Percentiles rank a stretch among this genome's conserved stretches.
phyloP scores from a whole-genome alignment of 2,113 vertebrate species.

The Leptosomus discolor region DNA sequence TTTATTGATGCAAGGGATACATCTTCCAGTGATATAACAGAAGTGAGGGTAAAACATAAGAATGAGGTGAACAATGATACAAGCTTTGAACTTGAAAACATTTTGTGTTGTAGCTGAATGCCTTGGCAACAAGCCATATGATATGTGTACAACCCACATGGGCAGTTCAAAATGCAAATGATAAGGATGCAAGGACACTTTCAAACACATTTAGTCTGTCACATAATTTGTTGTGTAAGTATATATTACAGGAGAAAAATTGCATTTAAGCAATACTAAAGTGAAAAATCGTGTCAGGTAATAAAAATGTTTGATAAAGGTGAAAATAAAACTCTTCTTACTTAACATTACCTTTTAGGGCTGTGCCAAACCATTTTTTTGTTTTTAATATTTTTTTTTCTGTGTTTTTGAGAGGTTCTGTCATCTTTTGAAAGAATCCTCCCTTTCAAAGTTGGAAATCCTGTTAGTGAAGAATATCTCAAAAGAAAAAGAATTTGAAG shows the following conservation, averaged over 20 bases:
- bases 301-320: not conserved
- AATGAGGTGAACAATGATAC: not conserved
- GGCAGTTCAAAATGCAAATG: slow-evolving; percentile 45
- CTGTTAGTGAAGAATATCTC: slow-evolving; percentile 13
- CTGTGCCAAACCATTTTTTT: not conserved
- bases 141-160: not conserved
- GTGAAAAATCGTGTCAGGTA: not conserved
- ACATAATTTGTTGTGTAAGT: not conserved
- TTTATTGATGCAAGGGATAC: not conserved
- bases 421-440: not conserved
- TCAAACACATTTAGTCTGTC: not conserved
- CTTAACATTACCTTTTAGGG: not conserved
- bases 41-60: not conserved
- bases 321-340: not conserved
- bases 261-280: not conserved
- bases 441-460: slow-evolving; percentile 10
- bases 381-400: not conserved
- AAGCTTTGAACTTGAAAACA: slow-evolving; percentile 43
- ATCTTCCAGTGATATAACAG: not conserved
- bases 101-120: not conserved
- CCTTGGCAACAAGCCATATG: slow-evolving; percentile 2
- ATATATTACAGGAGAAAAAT: not conserved
- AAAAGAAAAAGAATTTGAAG: slow-evolving; percentile 35
- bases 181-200: slow-evolving; percentile 12
- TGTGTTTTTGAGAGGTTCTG: not conserved